Evolutionary conservation across 2,113 vertebrate genomes (phyloP), one percentile per base, ranked within the genome.

Genomic region (Melanerpes aurifrons): DNA sequence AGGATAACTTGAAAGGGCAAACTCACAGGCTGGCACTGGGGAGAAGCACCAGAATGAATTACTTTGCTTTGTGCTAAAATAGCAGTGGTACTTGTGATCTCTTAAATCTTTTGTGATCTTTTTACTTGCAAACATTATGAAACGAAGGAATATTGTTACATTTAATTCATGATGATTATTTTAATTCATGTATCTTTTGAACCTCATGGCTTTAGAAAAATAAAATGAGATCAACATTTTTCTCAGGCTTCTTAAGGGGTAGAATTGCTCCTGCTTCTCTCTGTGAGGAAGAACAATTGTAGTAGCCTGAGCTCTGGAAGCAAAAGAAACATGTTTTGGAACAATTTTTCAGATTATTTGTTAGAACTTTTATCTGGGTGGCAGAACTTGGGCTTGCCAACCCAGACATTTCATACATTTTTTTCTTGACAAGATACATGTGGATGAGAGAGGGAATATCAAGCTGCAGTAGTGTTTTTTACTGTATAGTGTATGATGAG

Each of bases 1-100:
- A 93, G 84, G 92, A 90, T 82, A 75, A 90, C 91, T 96, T 96
- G 89, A 96, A 96, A 95, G 96, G 94, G 91, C 84, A 72, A 90
- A 86, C 82, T 74, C n/a, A 1, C 54, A 28, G 1, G 4, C 86
- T 72, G 24, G 81, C 70, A 19, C 77, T 78, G 83, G 73, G 79
- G 64, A 91, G 80, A 92, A 96, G 95, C 50, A 84, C 83, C 63
- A 72, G 90, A 47, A 76, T 90, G 92, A 96, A 96, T 95, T 96
- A 67, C 78, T 95, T 66, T 35, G 59, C 92, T 94, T 88, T 95
- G 70, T 92, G 89, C 74, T 90, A 31, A 90, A 92, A 76, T 74
- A 86, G 88, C 93, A 72, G 86, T 62, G 76, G 73, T 22, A 82
- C 90, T 94, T 96, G 66, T 96, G 95, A 96, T 96, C 92, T 96